Percentiles rank a stretch among this genome's conserved stretches.
Evolutionary conservation across 1,140 invertebrate genomes (phyloP).

Genomic region (Conus ventricosus): DNA sequence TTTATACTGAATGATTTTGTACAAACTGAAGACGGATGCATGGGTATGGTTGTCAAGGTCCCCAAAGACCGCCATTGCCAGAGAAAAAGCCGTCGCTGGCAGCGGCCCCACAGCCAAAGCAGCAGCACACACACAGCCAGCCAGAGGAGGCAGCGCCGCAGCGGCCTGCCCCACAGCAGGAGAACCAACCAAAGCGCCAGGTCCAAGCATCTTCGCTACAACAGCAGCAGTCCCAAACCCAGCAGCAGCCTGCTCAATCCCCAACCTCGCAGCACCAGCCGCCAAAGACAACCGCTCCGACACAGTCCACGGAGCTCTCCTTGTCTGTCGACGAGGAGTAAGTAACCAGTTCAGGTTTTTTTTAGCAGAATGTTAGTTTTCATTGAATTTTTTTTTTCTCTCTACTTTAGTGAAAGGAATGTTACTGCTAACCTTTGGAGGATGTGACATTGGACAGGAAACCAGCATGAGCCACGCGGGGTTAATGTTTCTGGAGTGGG

Average conservation of each 20-base stretch:
- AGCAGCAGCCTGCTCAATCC: not conserved
- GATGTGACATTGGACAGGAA: not conserved
- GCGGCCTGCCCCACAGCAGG: conserved; percentile 17
- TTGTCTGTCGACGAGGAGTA: not conserved
- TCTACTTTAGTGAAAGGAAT: too few species aligned
- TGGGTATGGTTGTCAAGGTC: conserved; percentile 24
- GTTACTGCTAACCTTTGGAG: too few species aligned
- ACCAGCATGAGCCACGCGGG: too few species aligned
- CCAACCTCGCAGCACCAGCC: not conserved
- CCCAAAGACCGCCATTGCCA: conserved; percentile 42
- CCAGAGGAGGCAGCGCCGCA: not conserved
- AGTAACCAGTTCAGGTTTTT: not conserved
- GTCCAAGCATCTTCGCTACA: not conserved
- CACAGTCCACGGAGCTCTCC: not conserved
- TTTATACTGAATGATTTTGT: not conserved
- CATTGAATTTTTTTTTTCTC: too few species aligned
- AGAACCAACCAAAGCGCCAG: not conserved
- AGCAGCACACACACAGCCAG: conserved; percentile 1
- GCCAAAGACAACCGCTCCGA: not conserved
- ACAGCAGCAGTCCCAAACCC: conserved; percentile 22
- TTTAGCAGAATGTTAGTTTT: too few species aligned
- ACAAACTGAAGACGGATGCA: too few species aligned
- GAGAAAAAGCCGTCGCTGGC: conserved; percentile 41
- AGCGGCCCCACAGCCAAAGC: conserved; percentile 24
- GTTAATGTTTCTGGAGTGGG: too few species aligned